Evolutionary conservation across 2,113 vertebrate genomes (phyloP).

Genomic region (Chlamydotis undulata): DNA sequence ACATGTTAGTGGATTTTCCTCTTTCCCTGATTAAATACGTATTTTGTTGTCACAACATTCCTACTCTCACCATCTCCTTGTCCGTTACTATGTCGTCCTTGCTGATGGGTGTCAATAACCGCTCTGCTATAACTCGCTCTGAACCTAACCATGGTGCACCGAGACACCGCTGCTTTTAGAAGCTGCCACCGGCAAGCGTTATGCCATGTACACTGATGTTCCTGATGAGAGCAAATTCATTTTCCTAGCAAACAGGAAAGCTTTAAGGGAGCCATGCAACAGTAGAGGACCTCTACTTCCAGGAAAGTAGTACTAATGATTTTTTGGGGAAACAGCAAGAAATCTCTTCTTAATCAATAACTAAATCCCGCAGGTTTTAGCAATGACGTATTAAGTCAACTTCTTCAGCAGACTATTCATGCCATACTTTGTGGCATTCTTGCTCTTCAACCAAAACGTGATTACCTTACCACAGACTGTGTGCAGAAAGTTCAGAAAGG

Average conservation of each 20-base stretch:
- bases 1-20: background rate
- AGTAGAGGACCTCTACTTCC: background rate
- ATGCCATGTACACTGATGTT: too few species aligned
- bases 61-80: background rate
- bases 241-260: background rate
- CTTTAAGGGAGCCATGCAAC: background rate
- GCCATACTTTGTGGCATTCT: background rate
- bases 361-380: background rate
- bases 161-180: background rate
- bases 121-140: too few species aligned
- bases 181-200: background rate
- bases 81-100: background rate
- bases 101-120: too few species aligned
- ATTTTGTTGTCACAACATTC: background rate
- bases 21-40: background rate
- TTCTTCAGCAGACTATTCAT: background rate
- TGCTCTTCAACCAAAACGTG: background rate
- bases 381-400: fast-evolving
- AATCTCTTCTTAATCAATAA: background rate
- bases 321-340: background rate
- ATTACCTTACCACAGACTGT: too few species aligned
- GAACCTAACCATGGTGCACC: background rate
- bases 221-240: too few species aligned
- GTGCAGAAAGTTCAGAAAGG: background rate
- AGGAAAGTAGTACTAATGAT: background rate